Evolutionary conservation across 2,888 invertebrate genomes (phyloP), one percentile per base, ranked within the genome.

Genomic region (Erebia ligea): DNA sequence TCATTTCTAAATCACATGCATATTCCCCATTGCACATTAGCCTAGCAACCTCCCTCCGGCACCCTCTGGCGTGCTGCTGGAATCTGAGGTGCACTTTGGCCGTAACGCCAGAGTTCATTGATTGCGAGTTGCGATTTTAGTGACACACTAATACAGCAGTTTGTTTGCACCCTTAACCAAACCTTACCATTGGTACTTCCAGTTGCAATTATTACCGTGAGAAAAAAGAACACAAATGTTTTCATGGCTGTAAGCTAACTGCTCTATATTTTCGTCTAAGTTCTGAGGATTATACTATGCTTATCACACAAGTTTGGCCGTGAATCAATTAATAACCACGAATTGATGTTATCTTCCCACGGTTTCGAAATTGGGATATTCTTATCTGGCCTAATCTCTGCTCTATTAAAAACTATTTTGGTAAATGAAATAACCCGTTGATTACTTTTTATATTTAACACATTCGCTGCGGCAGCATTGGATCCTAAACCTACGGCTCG

Each of bases 361-460:
- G 65, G 71, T 81, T 79, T 73, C 79, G 78, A 78, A 80, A 80
- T 67, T 69, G 71, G 76, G 76, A 78, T 76, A 74, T 68, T 68
- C 65, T 71, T 71, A 71, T 71, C 71, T 67, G 4, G 4, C 3
- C 19, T 67, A 58, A 67, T 67, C 67, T 15, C 10, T 64, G 34
- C 40, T 56, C 1, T 15, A 54, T 54, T 56, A 65, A 0, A 17
- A 52, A 45, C 15, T 66, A 56, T 65, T 61, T 19, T 19, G n/a
- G 19, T 17, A 54, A 54, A 19, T 54, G 19, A 54, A 54, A 19
- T 54, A 52, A 52, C 17, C 50, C n/a, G 50, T 50, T 50, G 50
- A n/a, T 50, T 50, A 50, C 1, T 50, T n/a, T 45, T 10, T 3
- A 11, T 45, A 45, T 45, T 45, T 45, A 45, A n/a, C n/a, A n/a